Evolutionary conservation across 2,888 invertebrate genomes (phyloP).

Genomic region (Acrocyrtus sp.): DNA sequence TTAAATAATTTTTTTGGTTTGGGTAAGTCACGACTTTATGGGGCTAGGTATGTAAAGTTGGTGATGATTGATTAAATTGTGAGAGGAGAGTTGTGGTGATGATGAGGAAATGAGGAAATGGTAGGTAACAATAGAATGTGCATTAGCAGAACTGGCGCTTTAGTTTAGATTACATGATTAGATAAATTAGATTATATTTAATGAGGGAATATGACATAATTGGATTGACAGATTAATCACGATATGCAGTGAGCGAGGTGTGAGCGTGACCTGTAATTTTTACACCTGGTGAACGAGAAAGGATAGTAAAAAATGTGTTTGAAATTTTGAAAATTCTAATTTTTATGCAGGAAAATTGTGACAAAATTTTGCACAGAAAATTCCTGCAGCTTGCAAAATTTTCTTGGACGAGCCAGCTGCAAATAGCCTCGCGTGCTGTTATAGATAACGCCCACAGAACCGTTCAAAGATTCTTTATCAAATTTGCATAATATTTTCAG

Average conservation of each 20-base stretch:
- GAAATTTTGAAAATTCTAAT: neutral
- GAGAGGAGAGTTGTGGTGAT: neutral
- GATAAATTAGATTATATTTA: neutral
- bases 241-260: neutral
- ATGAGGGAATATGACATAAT: neutral
- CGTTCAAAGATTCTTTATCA: neutral
- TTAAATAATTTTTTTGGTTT: too few species aligned
- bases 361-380: constrained; percentile 70
- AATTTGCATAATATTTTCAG: neutral
- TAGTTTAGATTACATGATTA: neutral
- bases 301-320: neutral
- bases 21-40: too few species aligned
- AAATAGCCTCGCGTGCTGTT: neutral
- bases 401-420: neutral
- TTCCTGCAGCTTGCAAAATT: too few species aligned
- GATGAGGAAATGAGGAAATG: constrained; percentile 4
- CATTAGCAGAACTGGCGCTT: neutral
- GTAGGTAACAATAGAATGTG: neutral
- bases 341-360: constrained; percentile 67
- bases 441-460: neutral
- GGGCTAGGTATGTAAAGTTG: too few species aligned
- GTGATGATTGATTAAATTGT: too few species aligned
- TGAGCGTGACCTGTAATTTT: too few species aligned
- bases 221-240: neutral
- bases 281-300: too few species aligned